Evolutionary conservation across 2,888 invertebrate genomes (phyloP).

Genomic region (Drosophila quinaria): DNA sequence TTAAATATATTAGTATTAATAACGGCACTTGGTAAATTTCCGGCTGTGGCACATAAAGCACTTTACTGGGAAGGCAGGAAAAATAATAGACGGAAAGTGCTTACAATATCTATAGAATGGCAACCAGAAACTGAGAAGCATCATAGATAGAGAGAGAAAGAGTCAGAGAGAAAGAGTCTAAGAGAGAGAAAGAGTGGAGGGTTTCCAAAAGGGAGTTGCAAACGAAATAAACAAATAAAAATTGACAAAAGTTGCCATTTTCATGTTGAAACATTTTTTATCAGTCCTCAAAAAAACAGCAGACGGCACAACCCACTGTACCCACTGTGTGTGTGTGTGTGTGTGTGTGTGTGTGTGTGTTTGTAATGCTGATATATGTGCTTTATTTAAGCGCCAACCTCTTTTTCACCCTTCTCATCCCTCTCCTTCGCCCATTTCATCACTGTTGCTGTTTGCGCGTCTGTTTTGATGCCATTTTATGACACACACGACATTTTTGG

Average conservation of each 20-base stretch:
- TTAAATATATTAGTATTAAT: constrained; percentile 67
- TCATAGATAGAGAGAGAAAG: not conserved
- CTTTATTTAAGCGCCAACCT: constrained; percentile 39
- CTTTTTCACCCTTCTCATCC: not conserved
- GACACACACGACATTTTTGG: constrained; percentile 59
- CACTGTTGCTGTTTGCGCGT: constrained; percentile 43
- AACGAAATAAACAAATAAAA: constrained; percentile 58
- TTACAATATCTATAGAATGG: constrained; percentile 40
- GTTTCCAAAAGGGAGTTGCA: constrained; percentile 9
- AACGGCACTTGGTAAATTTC: constrained; percentile 62
- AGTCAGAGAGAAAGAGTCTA: not conserved
- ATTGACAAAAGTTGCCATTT: constrained; percentile 61
- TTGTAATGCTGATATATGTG: constrained; percentile 53
- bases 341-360: constrained; percentile 1
- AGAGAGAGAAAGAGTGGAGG: not conserved
- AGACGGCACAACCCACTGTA: constrained; percentile 37
- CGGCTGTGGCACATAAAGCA: constrained; percentile 53
- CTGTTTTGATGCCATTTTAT: constrained; percentile 53
- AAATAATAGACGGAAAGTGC: constrained; percentile 34
- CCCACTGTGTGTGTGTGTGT: constrained; percentile 14
- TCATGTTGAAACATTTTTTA: constrained; percentile 53
- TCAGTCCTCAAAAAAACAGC: constrained; percentile 32
- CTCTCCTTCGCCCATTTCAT: constrained; percentile 28
- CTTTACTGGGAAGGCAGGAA: constrained; percentile 32
- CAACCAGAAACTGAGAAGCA: not conserved